Evolutionary conservation across 2,113 vertebrate species (phyloP).

Genomic region (Amazona vittata): DNA sequence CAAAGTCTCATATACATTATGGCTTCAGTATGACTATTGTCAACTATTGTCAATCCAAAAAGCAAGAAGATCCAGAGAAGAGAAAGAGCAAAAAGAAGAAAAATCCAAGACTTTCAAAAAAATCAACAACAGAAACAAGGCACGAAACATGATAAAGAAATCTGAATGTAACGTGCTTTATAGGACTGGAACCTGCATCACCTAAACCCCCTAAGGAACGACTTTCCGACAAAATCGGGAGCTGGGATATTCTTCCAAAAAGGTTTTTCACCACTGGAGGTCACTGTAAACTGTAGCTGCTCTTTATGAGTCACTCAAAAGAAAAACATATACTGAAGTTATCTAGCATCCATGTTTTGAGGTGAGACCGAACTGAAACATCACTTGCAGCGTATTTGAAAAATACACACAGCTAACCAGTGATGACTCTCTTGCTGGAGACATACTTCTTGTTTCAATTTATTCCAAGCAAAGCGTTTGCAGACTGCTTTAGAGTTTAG

Average conservation of each 20-base stretch:
- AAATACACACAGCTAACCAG: neutral
- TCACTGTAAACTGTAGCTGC: conserved; percentile 51
- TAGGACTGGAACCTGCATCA: neutral
- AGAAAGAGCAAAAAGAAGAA: neutral
- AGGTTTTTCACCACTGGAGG: conserved; percentile 59
- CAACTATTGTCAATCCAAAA: neutral
- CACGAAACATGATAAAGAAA: neutral
- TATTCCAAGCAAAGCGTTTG: neutral
- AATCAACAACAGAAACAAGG: neutral
- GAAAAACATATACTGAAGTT: neutral
- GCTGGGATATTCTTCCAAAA: neutral
- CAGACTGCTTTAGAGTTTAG: neutral
- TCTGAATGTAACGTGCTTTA: neutral
- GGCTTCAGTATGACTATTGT: neutral
- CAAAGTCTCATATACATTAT: neutral
- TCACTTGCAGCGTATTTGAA: neutral
- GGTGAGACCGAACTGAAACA: neutral
- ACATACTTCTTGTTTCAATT: neutral
- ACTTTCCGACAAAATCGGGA: neutral
- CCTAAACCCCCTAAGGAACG: neutral
- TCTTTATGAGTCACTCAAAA: neutral
- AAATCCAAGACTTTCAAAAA: neutral
- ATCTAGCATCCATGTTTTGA: neutral
- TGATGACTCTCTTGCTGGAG: neutral
- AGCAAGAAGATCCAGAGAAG: neutral